Percentiles rank a stretch among this genome's conserved stretches.
Evolutionary conservation across 2,888 invertebrate genomes (phyloP).

Genomic region (Cheilosia grossa): DNA sequence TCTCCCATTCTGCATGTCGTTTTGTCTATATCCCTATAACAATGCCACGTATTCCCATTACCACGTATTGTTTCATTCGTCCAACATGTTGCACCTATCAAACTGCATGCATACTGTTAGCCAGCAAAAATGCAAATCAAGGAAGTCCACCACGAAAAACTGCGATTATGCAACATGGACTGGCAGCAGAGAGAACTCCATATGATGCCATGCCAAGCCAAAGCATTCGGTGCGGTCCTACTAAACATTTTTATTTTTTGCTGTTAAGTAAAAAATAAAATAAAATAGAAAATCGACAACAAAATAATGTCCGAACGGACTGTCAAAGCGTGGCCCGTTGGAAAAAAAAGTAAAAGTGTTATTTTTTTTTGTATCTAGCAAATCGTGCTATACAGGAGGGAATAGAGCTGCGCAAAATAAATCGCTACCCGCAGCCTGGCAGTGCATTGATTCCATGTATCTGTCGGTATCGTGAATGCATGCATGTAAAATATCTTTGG

Average conservation of each 20-base stretch:
- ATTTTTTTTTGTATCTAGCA: constrained; percentile 24
- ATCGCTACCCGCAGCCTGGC: constrained; percentile 55
- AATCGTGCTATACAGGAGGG: constrained; percentile 52
- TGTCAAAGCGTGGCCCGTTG: constrained; percentile 36
- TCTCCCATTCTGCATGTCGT: constrained; percentile 17
- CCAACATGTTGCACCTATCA: constrained; percentile 66
- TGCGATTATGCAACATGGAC: constrained; percentile 58
- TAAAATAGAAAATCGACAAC: constrained; percentile 20
- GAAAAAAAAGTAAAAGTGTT: constrained; percentile 67
- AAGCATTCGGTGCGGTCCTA: constrained; percentile 15
- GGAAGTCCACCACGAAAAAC: constrained; percentile 41
- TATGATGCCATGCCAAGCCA: constrained; percentile 2
- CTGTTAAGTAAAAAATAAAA: constrained; percentile 6
- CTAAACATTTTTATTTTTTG: neutral
- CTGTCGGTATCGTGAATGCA: constrained; percentile 68
- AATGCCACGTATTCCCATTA: constrained; percentile 68
- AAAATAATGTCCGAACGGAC: constrained; percentile 45
- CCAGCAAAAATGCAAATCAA: constrained; percentile 55
- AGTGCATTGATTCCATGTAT: constrained; percentile 67
- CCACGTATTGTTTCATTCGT: constrained; percentile 45
- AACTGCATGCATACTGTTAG: constrained; percentile 27
- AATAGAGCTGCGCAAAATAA: constrained; percentile 30
- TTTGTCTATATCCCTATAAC: constrained; percentile 17
- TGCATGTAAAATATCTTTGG: constrained; percentile 72
- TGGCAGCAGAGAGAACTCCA: constrained; percentile 36